phyloP scores from a whole-genome alignment of 2,113 vertebrate species.

The Heliornis fulica region DNA sequence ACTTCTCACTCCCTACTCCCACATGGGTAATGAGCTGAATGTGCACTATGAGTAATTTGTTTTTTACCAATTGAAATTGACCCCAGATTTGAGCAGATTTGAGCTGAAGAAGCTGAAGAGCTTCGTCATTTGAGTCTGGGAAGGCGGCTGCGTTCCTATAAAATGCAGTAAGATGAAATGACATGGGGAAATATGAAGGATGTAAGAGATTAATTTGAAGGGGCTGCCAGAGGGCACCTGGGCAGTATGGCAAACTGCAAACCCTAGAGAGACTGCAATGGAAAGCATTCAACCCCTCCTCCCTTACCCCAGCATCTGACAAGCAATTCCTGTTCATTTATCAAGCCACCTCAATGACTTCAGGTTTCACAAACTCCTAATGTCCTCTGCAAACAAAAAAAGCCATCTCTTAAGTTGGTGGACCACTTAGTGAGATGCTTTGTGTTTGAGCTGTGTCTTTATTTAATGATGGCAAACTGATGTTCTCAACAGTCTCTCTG shows the following conservation, averaged over 20 bases:
- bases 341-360: neutral
- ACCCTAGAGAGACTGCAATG: neutral
- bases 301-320: neutral
- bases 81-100: conserved; percentile 8
- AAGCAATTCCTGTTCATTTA: neutral
- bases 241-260: neutral
- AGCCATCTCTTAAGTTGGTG: neutral
- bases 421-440: neutral
- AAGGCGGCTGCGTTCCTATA: neutral
- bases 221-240: neutral
- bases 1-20: neutral
- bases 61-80: conserved; percentile 31
- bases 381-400: neutral
- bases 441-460: neutral
- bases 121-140: neutral
- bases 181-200: neutral
- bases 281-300: neutral
- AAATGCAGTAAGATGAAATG: neutral
- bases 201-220: neutral
- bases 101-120: neutral
- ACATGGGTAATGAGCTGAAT: conserved; percentile 21
- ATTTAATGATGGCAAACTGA: neutral
- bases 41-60: conserved; percentile 31
- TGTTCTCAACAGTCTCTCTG: neutral
- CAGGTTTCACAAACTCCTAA: neutral